Percentiles rank a stretch among this genome's conserved stretches.
Evolutionary conservation across 2,113 vertebrate species (phyloP).

Genomic region (Naja naja): DNA sequence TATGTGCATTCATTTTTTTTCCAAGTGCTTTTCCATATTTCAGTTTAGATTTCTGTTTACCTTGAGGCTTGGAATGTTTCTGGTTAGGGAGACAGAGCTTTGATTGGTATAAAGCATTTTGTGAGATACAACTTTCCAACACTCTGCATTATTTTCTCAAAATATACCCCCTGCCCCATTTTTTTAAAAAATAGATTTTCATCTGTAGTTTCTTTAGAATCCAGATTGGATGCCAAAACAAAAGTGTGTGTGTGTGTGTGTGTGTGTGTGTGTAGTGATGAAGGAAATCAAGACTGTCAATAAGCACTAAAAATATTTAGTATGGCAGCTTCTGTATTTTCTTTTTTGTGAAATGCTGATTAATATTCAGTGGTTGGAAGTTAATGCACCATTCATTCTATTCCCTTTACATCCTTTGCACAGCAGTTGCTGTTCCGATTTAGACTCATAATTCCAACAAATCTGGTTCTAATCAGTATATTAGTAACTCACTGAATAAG

Average conservation of each 20-base stretch:
- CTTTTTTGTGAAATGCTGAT: constrained; percentile 94
- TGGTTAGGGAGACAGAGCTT: constrained; percentile 26
- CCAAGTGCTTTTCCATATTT: constrained; percentile 53
- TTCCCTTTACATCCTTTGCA: constrained; percentile 85
- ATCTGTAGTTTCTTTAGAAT: constrained; percentile 49
- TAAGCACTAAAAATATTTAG: constrained; percentile 88
- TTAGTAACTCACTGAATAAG: constrained; percentile 78
- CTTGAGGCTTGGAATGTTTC: constrained; percentile 56
- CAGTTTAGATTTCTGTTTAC: constrained; percentile 64
- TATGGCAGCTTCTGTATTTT: constrained; percentile 89
- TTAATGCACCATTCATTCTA: constrained; percentile 85
- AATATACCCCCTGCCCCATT: constrained; percentile 9
- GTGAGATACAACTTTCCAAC: constrained; percentile 39
- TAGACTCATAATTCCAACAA: constrained; percentile 75
- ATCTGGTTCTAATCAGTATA: constrained; percentile 89
- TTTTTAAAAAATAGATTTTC: background rate
- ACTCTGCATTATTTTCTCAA: constrained; percentile 32
- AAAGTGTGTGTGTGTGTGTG: constrained; percentile 14
- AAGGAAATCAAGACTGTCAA: constrained; percentile 79
- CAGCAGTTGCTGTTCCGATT: constrained; percentile 76
- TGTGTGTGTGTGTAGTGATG: constrained; percentile 41
- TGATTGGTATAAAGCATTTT: constrained; percentile 40
- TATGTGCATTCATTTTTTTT: constrained; percentile 61
- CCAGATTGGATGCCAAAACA: constrained; percentile 61
- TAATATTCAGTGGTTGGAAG: constrained; percentile 93